Evolutionary conservation across 30 jellyfish, hydroid and myxozoan species (phyloP).

Genomic region (Aurelia aurita complex sp. Pacific): DNA sequence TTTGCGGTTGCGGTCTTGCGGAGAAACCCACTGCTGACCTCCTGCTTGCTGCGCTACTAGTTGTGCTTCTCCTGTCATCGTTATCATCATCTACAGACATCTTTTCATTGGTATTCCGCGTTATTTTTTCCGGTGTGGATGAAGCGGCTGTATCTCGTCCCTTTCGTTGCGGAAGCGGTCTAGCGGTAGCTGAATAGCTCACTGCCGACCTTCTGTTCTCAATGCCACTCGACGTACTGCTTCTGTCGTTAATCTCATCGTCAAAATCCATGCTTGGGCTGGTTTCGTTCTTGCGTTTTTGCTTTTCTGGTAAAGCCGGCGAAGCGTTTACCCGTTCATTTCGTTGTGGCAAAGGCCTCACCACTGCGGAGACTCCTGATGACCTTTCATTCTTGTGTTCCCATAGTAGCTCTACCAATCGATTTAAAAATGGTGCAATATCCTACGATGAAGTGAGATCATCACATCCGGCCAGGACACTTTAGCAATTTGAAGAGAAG

Average conservation of each 20-base stretch:
- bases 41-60: constrained; percentile 30
- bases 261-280: too few relatives aligned
- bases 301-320: too few relatives aligned
- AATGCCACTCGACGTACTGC: too few relatives aligned
- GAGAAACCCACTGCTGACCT: constrained; percentile 7
- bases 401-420: constrained; percentile 88
- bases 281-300: too few relatives aligned
- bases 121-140: not conserved
- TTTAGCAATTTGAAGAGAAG: too few relatives aligned
- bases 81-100: constrained; percentile 42
- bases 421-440: constrained; percentile 70
- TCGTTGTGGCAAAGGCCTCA: constrained; percentile 22
- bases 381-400: constrained; percentile 79
- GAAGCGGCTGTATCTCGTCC: constrained; percentile 11
- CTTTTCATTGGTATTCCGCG: constrained; percentile 3
- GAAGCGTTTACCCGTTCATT: not conserved
- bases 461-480: not conserved
- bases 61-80: constrained; percentile 32
- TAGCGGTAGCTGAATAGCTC: not conserved
- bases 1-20: too few relatives aligned
- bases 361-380: constrained; percentile 37
- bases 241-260: too few relatives aligned
- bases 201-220: too few relatives aligned
- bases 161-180: constrained; percentile 11
- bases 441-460: constrained; percentile 14